Evolutionary conservation across 2,113 vertebrate species (phyloP), one percentile per base, ranked within the genome.

Genomic region (Tetrao urogallus): DNA sequence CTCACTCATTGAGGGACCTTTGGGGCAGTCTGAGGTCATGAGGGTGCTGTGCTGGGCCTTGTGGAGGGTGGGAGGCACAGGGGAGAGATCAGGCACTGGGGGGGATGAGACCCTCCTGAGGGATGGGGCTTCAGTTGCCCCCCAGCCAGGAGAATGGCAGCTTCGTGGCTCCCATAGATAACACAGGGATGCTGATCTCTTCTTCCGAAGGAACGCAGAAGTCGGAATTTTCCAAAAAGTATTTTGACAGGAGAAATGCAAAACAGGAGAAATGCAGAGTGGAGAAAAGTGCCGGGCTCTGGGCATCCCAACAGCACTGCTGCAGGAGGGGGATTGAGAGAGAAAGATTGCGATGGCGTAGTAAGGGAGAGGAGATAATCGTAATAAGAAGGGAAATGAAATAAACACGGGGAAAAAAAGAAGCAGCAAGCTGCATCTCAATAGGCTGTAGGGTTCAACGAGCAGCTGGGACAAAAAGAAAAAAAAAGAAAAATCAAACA

Each of bases 301-400:
- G 70, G 84, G 6, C 3, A 3, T 30, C 36, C 28, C 36, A 12
- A 36, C 24, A 32, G 14, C 22, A 24, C 3, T 0, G 20, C 48
- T 2, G 0, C 0, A 0, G 4, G 42, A 50, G 36, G n/a, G 60
- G 47, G 38, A 38, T 0, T 0, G 54, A 30, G 72, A 27, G n/a
- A 25, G 2, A 24, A 17, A 22, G 4, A 14, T 5, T 8, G 45
- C 76, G 32, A 8, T 34, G 66, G 66, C 5, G 4, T 24, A 40
- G 57, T 13, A 73, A 77, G 48, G 79, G 57, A 60, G 30, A 38
- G 22, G 27, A 25, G 66, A 79, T 63, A 7, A 74, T 89, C 16
- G 80, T 42, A 84, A 86, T 36, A 64, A 69, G 65, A 88, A 73
- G 85, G 83, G 75, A 84, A 93, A 88, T 78, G 64, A 78, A 91